These are phyloP conservation scores for Campoplex nolae DNA, from an alignment of 2,888 invertebrate species.

Conservation along the genomic window DNA sequence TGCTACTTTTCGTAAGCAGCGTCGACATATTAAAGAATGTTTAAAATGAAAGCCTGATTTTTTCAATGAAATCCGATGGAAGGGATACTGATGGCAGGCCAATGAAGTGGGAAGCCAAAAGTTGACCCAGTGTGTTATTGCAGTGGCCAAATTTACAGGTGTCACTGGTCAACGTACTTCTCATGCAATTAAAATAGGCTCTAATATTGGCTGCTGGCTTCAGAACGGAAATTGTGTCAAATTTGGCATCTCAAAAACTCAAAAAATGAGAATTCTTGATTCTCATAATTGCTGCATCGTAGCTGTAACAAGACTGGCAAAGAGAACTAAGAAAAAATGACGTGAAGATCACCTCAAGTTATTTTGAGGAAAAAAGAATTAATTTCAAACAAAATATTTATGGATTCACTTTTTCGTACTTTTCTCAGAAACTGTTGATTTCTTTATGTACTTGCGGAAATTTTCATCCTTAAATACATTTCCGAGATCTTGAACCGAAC, in stretches of 20 bases:
- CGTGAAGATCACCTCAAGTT: too few species aligned
- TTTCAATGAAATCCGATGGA: too few species aligned
- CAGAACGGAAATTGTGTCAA: constrained; percentile 79
- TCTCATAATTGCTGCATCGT: constrained; percentile 74
- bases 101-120: too few species aligned
- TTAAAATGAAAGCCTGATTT: too few species aligned
- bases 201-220: constrained; percentile 63
- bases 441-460: constrained; percentile 75
- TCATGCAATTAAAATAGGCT: constrained; percentile 66
- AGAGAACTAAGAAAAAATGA: neutral
- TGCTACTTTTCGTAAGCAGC: too few species aligned
- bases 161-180: constrained; percentile 38
- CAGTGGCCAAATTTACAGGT: too few species aligned
- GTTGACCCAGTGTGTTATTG: too few species aligned
- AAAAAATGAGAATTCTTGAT: constrained; percentile 79
- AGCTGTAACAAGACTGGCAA: constrained; percentile 42
- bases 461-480: constrained; percentile 75
- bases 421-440: constrained; percentile 48
- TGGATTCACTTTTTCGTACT: constrained; percentile 36
- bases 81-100: too few species aligned
- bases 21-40: too few species aligned
- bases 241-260: constrained; percentile 76
- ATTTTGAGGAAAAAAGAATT: neutral
- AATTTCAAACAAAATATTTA: neutral
- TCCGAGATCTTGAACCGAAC: constrained; percentile 72